phyloP scores from a whole-genome alignment of 1,140 invertebrate genomes.

The Diachasma alloeum region DNA sequence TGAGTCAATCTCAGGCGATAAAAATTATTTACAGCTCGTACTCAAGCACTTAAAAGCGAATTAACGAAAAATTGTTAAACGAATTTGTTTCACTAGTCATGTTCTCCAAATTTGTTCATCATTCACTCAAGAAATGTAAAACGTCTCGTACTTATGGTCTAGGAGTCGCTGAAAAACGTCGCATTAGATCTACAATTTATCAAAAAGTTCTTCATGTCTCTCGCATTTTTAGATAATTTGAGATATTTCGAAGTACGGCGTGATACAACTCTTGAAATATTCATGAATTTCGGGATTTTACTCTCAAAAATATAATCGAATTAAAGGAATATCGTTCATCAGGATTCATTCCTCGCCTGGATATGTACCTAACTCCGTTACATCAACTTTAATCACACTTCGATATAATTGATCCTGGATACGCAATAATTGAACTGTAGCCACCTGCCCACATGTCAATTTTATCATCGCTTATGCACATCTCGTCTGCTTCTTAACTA shows the following conservation, averaged over 20 bases:
- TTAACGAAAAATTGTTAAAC: neutral
- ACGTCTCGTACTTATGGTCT: neutral
- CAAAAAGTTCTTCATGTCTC: neutral
- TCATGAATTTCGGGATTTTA: neutral
- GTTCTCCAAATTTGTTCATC: neutral
- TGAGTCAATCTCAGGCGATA: neutral
- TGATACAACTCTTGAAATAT: neutral
- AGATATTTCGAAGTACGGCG: neutral
- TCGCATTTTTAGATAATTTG: neutral
- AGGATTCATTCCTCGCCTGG: neutral
- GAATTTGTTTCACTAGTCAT: neutral
- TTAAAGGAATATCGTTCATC: neutral
- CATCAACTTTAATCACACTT: conserved; percentile 12
- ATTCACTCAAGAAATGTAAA: neutral
- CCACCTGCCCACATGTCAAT: neutral
- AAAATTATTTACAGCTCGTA: neutral
- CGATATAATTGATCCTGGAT: conserved; percentile 13
- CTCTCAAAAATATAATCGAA: neutral
- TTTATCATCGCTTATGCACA: neutral
- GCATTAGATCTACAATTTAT: neutral
- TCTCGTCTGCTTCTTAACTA: neutral
- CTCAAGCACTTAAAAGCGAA: neutral
- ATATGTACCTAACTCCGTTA: conserved; percentile 10
- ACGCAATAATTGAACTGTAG: conserved; percentile 12
- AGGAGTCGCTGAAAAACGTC: neutral